Conservation (phyloP, 2,797 vertebrate genomes). For the Urosaurus nigricauda region DNA sequence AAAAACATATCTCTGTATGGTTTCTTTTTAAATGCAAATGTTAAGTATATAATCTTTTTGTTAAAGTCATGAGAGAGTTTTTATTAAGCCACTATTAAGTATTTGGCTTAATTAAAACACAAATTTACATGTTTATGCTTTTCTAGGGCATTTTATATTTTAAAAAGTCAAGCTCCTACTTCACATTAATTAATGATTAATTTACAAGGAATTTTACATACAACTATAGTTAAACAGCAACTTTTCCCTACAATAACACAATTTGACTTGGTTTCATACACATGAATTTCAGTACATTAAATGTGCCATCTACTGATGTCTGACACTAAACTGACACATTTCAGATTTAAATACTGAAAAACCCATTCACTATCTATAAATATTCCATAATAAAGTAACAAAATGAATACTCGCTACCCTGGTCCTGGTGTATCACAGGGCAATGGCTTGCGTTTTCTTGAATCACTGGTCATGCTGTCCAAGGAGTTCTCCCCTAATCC, state of each 20-base stretch:
- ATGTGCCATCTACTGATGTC: constrained; percentile 19
- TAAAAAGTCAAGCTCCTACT: not conserved
- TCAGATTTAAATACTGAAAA: constrained; percentile 28
- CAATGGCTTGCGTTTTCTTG: constrained; percentile 93
- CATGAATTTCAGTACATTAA: not conserved
- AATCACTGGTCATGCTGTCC: constrained; percentile 90
- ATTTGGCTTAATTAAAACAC: not conserved
- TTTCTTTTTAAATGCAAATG: not conserved
- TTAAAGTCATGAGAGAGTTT: not conserved
- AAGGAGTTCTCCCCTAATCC: constrained; percentile 92
- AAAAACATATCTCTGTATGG: not conserved
- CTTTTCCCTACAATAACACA: not conserved
- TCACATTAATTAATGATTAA: not conserved
- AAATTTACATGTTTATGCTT: not conserved
- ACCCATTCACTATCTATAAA: not conserved
- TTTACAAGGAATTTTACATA: not conserved
- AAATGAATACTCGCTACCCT: constrained; percentile 80
- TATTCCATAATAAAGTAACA: not conserved
- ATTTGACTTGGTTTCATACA: not conserved
- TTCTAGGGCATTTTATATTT: not conserved
- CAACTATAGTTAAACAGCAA: not conserved
- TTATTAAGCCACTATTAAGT: not conserved
- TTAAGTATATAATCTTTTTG: not conserved
- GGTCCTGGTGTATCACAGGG: constrained; percentile 91
- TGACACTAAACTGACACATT: constrained; percentile 9